Evolutionary conservation across 2,113 vertebrate genomes (phyloP).

Genomic region (Microtus pennsylvanicus): DNA sequence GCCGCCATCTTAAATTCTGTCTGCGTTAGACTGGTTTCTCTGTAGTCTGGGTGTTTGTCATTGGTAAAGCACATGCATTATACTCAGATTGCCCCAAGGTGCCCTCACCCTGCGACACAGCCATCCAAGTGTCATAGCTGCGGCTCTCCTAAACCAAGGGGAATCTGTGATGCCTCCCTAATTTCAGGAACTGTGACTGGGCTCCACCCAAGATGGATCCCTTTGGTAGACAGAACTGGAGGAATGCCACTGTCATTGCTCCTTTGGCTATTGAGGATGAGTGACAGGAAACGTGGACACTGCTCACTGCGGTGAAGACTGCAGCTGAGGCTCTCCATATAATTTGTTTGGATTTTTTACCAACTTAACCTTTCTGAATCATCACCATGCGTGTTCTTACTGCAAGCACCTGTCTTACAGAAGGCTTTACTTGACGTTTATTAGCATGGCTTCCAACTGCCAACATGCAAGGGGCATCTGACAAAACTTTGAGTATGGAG

Average conservation of each 20-base stretch:
- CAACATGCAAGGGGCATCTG: slow-evolving; percentile 1
- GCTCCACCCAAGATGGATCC: background rate
- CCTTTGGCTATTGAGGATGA: background rate
- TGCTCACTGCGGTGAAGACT: background rate
- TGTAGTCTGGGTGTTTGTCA: slow-evolving; percentile 15
- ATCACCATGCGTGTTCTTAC: background rate
- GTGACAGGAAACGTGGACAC: background rate
- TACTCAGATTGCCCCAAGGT: background rate
- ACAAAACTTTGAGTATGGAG: slow-evolving; percentile 3
- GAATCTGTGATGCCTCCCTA: background rate
- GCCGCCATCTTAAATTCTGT: background rate
- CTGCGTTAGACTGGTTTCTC: background rate
- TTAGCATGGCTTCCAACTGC: background rate
- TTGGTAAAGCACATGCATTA: background rate
- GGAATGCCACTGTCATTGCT: background rate
- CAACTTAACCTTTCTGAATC: background rate
- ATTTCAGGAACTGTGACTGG: background rate
- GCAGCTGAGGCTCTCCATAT: background rate
- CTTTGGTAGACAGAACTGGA: background rate
- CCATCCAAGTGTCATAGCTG: background rate
- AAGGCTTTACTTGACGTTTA: background rate
- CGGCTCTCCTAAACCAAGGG: background rate
- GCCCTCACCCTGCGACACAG: background rate
- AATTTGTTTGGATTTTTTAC: background rate
- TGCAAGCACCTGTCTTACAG: background rate